phyloP scores from a whole-genome alignment of 1,140 invertebrate species.

The Drosophila serrata region DNA sequence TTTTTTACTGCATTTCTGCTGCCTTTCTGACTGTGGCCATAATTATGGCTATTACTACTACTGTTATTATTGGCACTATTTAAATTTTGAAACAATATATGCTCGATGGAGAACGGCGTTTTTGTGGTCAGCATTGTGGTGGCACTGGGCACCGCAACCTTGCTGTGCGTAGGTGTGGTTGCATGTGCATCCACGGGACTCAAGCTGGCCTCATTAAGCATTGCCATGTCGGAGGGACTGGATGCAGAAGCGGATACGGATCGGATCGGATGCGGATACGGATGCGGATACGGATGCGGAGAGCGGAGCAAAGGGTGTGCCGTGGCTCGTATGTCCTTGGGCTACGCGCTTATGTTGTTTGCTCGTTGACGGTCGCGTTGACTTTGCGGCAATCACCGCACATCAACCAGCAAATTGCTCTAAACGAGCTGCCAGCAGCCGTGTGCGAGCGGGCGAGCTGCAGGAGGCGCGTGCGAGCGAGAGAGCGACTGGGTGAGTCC shows the following conservation, averaged over 20 bases:
- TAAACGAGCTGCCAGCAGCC: constrained; percentile 62
- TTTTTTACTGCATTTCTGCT: constrained; percentile 56
- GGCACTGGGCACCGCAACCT: constrained; percentile 33
- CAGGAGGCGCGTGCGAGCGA: constrained; percentile 17
- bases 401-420: constrained; percentile 84
- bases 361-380: constrained; percentile 85
- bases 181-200: constrained; percentile 54
- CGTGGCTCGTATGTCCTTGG: constrained; percentile 39
- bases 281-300: not conserved
- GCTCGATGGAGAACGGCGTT: constrained; percentile 85
- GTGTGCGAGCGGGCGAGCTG: constrained; percentile 39
- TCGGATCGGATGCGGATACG: not conserved
- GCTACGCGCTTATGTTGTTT: constrained; percentile 76
- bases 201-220: constrained; percentile 66
- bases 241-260: constrained; percentile 2
- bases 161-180: constrained; percentile 33
- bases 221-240: constrained; percentile 52
- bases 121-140: constrained; percentile 78
- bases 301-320: constrained; percentile 9
- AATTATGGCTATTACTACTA: constrained; percentile 58
- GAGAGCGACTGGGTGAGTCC: constrained; percentile 12
- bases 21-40: constrained; percentile 12
- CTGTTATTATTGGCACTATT: constrained; percentile 69
- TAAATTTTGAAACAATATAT: constrained; percentile 84
- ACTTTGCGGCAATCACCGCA: constrained; percentile 84